Conservation (phyloP, 37 sponge, comb jelly and placozoan species). For the Cliona cf. orientalis region DNA sequence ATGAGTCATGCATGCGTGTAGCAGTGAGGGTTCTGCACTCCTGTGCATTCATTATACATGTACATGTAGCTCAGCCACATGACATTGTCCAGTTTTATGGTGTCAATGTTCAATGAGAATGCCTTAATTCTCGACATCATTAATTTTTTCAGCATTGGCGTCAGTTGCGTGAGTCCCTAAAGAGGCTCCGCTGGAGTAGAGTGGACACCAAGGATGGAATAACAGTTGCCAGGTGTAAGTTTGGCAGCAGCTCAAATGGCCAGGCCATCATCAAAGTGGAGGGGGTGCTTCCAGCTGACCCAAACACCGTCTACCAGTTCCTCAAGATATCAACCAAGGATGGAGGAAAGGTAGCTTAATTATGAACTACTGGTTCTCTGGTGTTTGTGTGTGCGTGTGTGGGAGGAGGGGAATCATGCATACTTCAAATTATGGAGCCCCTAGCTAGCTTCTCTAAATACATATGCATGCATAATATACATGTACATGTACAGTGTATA, state of each 20-base stretch:
- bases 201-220: conserved; percentile 76
- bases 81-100: no score
- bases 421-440: no score
- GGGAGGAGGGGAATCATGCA: neutral
- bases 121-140: neutral
- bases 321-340: conserved; percentile 68
- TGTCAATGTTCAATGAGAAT: no score
- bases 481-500: neutral
- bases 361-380: neutral
- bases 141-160: conserved; percentile 68
- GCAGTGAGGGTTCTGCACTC: no score
- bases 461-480: neutral
- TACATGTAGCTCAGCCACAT: no score
- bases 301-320: conserved; percentile 67
- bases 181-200: conserved; percentile 61
- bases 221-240: conserved; percentile 72
- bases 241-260: conserved; percentile 57
- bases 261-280: conserved; percentile 79
- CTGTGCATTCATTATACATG: no score
- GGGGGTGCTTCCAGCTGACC: conserved; percentile 57
- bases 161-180: conserved; percentile 43
- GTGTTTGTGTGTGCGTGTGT: neutral
- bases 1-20: no score
- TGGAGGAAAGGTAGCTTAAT: conserved; percentile 85
- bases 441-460: no score